phyloP scores from a whole-genome alignment of 2,113 vertebrate species.

The Phyllopteryx taeniolatus region DNA sequence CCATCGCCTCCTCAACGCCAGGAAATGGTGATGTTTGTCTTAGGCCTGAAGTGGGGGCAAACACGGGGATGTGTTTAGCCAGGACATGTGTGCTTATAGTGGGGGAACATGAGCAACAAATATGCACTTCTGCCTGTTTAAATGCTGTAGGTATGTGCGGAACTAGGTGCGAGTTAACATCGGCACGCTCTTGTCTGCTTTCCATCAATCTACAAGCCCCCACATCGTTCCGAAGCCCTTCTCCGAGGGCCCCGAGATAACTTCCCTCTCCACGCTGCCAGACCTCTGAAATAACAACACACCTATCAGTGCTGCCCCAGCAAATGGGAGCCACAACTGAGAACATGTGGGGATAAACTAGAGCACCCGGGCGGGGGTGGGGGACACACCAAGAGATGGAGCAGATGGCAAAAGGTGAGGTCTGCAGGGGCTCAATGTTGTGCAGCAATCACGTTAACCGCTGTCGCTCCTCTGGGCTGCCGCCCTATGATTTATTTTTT shows the following conservation, averaged over 20 bases:
- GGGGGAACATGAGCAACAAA: not conserved
- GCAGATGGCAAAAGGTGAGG: slow-evolving; percentile 61
- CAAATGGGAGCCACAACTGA: slow-evolving; percentile 55
- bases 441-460: slow-evolving; percentile 29
- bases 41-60: slow-evolving; percentile 17
- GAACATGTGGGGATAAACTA: slow-evolving; percentile 66
- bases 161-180: slow-evolving; percentile 26
- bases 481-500: not conserved
- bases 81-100: not conserved
- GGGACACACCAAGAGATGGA: slow-evolving; percentile 16
- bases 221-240: slow-evolving; percentile 43
- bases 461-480: slow-evolving; percentile 11
- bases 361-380: slow-evolving; percentile 1
- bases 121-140: not conserved
- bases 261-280: slow-evolving; percentile 51
- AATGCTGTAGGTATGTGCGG: not conserved
- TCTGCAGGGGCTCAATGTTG: slow-evolving; percentile 28
- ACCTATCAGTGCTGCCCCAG: slow-evolving; percentile 51
- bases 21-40: slow-evolving; percentile 53
- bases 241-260: slow-evolving; percentile 59
- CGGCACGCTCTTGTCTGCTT: slow-evolving; percentile 51
- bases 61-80: slow-evolving; percentile 42
- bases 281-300: slow-evolving; percentile 66
- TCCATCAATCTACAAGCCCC: slow-evolving; percentile 52
- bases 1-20: slow-evolving; percentile 32